Evolutionary conservation across 2,797 vertebrate genomes (phyloP), one percentile per base, ranked within the genome.

Genomic region (Anas acuta): DNA sequence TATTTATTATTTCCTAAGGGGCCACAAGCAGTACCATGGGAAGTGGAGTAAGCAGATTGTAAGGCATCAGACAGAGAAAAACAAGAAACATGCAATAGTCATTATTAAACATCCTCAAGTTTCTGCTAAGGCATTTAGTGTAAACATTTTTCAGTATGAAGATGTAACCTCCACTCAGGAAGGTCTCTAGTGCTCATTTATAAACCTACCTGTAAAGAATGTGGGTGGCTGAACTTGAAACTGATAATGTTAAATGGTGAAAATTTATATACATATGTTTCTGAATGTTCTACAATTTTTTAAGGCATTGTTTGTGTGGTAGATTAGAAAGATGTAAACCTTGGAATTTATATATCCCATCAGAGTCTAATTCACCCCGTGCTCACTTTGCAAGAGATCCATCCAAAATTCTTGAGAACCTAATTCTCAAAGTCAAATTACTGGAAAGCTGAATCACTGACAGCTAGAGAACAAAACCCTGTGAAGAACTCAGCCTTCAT

Each of bases 161-260:
- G 13, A 39, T 7, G 35, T 60, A 62, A 80, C 17, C 3, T 74
- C 0, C 0, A 11, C 30, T 51, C 45, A 26, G 11, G 37, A 76
- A 89, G 22, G 4, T 78, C 11, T 57, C 14, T 37, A 43, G 6
- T 61, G 35, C 6, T 7, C 5, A n/a, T 65, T 58, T 65, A 26
- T 18, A 80, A 32, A 3, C 47, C 6, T 17, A 43, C 17, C 11
- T 82, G 30, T 39, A 72, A 43, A 60, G 45, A 72, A 61, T 15
- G 32, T 37, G 47, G 13, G 39, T 82, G 39, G 22, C 13, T 71
- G 33, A 71, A 75, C 9, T 60, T 56, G 9, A 57, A 26, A n/a
- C 8, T 57, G 17, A 47, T 32, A 32, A 10, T 33, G 12, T 57
- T 58, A 10, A 32, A 35, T 7, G 21, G 7, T 56, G 8, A 20